These are phyloP conservation scores for Centropus unirufus DNA, from an alignment of 2,113 vertebrate species.

Conservation along the genomic window DNA sequence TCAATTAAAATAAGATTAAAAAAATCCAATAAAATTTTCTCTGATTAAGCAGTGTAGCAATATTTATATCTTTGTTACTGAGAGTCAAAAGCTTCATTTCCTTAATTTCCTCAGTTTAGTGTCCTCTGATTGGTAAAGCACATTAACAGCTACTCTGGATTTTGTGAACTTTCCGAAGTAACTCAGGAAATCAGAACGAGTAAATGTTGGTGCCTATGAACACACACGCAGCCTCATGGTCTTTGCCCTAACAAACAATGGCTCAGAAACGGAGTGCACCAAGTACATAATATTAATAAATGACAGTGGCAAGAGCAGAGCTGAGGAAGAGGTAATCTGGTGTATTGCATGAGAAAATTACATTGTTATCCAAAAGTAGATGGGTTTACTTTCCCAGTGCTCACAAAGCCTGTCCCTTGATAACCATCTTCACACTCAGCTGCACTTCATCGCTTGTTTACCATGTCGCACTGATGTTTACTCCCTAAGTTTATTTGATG, in stretches of 20 bases:
- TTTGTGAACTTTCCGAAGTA: not conserved
- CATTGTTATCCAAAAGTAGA: slow-evolving; percentile 59
- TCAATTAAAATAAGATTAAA: not conserved
- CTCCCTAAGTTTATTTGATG: slow-evolving; percentile 70
- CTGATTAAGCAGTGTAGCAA: not conserved
- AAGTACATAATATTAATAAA: slow-evolving; percentile 22
- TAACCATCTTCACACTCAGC: slow-evolving; percentile 72
- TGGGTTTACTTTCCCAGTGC: slow-evolving; percentile 65
- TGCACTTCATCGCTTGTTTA: slow-evolving; percentile 76
- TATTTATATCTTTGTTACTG: not conserved
- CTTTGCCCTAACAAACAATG: not conserved
- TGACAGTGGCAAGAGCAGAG: not conserved
- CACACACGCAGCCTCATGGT: not conserved
- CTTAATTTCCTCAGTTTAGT: not conserved
- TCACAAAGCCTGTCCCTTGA: slow-evolving; percentile 55
- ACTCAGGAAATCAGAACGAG: not conserved
- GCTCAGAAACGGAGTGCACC: not conserved
- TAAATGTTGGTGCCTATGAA: not conserved
- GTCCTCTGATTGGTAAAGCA: not conserved
- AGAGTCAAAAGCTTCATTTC: not conserved
- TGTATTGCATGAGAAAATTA: slow-evolving; percentile 63
- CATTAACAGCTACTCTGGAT: slow-evolving; percentile 4
- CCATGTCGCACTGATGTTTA: slow-evolving; percentile 62
- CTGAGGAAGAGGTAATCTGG: slow-evolving; percentile 63
- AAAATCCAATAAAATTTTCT: not conserved